A percentile compares a stretch with the other conserved stretches of the same genome.
These are phyloP conservation scores for Polypterus senegalus DNA, from an alignment of 2,113 vertebrate species.

Conservation along the genomic window DNA sequence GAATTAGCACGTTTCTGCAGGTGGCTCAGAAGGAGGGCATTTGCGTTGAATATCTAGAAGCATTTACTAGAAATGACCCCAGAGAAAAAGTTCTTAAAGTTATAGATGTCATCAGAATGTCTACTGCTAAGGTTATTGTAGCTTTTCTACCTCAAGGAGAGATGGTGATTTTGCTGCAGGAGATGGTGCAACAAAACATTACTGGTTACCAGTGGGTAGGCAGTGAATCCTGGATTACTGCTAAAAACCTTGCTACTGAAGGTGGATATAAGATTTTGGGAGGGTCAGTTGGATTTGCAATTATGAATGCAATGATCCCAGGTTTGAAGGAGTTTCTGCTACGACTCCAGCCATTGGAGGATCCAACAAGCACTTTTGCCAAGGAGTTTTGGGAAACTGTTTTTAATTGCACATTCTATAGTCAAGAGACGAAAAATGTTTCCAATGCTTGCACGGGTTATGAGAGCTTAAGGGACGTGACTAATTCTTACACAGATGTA, in stretches of 20 bases:
- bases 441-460: slow-evolving; percentile 3
- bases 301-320: slow-evolving; percentile 3
- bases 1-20: slow-evolving; percentile 19
- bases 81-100: background rate
- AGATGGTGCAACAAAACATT: background rate
- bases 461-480: slow-evolving; percentile 1
- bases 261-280: background rate
- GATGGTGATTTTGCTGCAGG: background rate
- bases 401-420: slow-evolving; percentile 1
- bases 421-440: background rate
- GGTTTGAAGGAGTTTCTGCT: slow-evolving; percentile 4
- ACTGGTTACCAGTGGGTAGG: slow-evolving; percentile 9
- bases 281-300: slow-evolving; percentile 12
- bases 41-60: slow-evolving; percentile 9
- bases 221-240: slow-evolving; percentile 11
- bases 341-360: slow-evolving; percentile 2
- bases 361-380: slow-evolving; percentile 1
- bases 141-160: background rate
- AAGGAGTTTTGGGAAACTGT: slow-evolving; percentile 7
- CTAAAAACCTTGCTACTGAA: background rate
- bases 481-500: slow-evolving; percentile 9
- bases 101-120: background rate
- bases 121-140: slow-evolving; percentile 5
- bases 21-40: slow-evolving; percentile 3
- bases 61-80: slow-evolving; percentile 3